Evolutionary conservation across 2,888 invertebrate species (phyloP), one percentile per base, ranked within the genome.

Genomic region (Caenorhabditis sp.): DNA sequence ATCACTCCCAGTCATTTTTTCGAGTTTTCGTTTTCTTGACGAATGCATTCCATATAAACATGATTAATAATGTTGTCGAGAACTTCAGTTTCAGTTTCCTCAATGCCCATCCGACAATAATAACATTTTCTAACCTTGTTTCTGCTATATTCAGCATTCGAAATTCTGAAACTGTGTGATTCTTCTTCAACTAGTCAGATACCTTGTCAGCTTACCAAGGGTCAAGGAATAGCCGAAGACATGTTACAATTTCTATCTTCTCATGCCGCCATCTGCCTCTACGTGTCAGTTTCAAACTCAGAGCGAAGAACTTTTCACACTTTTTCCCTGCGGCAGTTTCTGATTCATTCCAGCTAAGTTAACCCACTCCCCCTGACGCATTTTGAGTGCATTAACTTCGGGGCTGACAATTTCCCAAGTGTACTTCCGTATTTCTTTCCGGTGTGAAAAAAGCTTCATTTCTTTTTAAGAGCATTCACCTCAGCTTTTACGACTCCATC

Each of bases 341-440:
- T 68, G 66, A 68, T 24, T 68, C 66, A 68, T 54, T 22, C 31
- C 31, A 38, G 38, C 4, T 19, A 22, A 22, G n/a, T 49, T n/a
- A 54, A 54, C 66, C 51, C 51, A 31, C 54, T 68, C 54, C 38
- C 35, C 68, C 22, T 54, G 16, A 35, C 44, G 47, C 19, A 6
- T 54, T 68, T 54, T 68, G 24, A 68, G 38, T 49, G 54, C 68
- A 68, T 68, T 38, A 68, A 68, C 54, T 22, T 51, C n/a, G 54
- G 22, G 35, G 54, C 51, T 64, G 47, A 66, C 26, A 66, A 51
- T 38, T 51, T 68, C 31, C 66, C 38, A 68, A 35, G 68, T 38
- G 54, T 26, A 68, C 54, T 68, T 68, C 68, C 68, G 68, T 35
- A 35, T 54, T 68, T 35, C 49, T 35, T 68, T 68, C 68, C 68